phyloP scores from a whole-genome alignment of 1,140 invertebrate genomes.

The Tetramorium parvispinum region DNA sequence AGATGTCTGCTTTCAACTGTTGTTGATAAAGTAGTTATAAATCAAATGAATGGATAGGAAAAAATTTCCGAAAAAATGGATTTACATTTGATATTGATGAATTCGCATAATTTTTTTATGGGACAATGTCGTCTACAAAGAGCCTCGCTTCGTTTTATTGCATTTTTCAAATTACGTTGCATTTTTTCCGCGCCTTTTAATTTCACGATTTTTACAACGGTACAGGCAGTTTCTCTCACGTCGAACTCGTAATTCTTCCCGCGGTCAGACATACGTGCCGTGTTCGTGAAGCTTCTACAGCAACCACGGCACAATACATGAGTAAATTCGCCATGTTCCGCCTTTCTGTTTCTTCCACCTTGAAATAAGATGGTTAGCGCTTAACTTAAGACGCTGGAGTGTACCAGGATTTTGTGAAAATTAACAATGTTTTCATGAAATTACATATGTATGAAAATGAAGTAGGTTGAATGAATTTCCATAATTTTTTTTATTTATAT shows the following conservation, averaged over 20 bases:
- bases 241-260: conserved; percentile 63
- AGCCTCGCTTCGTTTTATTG: neutral
- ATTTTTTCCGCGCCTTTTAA: conserved; percentile 27
- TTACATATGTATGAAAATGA: conserved; percentile 19
- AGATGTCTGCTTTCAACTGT: neutral
- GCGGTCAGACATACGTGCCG: conserved; percentile 56
- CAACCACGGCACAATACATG: conserved; percentile 25
- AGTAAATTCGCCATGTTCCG: conserved; percentile 48
- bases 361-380: conserved; percentile 35
- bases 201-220: conserved; percentile 34
- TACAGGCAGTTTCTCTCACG: conserved; percentile 15
- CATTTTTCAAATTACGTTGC: neutral
- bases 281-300: conserved; percentile 40
- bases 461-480: neutral
- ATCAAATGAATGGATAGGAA: neutral
- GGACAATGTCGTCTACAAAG: neutral
- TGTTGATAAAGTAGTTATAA: neutral
- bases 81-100: neutral
- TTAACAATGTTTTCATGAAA: conserved; percentile 17
- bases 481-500: conserved; percentile 1
- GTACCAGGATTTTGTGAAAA: conserved; percentile 15
- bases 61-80: neutral
- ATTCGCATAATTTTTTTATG: neutral
- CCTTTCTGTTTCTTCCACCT: conserved; percentile 27
- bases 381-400: conserved; percentile 18